phyloP scores from a whole-genome alignment of 2,113 vertebrate genomes.

The Bos indicus region DNA sequence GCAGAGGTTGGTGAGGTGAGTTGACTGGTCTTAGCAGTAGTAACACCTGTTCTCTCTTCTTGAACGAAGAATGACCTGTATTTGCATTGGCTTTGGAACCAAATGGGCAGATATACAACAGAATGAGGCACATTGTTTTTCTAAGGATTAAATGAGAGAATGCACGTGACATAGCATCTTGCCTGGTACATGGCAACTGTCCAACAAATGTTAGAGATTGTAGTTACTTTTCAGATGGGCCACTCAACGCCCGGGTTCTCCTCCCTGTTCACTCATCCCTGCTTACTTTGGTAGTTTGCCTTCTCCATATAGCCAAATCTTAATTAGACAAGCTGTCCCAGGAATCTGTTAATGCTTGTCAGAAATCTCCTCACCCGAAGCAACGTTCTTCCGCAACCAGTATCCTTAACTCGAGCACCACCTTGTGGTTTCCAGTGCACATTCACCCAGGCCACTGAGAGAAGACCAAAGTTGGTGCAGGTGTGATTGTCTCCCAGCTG shows the following conservation, averaged over 20 bases:
- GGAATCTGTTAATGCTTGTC: neutral
- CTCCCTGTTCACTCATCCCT: neutral
- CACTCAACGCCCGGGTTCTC: neutral
- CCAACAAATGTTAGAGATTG: neutral
- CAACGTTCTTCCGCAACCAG: neutral
- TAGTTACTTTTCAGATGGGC: slow-evolving; percentile 8
- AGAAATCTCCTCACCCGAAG: neutral
- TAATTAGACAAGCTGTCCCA: neutral
- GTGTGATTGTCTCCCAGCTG: neutral
- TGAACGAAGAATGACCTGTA: neutral
- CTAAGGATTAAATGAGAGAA: neutral
- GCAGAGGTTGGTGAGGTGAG: neutral
- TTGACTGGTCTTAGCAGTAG: neutral
- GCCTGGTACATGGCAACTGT: neutral
- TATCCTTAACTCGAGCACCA: slow-evolving; percentile 51
- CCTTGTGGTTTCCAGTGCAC: slow-evolving; percentile 41
- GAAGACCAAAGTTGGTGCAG: neutral
- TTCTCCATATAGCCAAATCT: neutral
- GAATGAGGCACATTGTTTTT: neutral
- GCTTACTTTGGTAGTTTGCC: neutral
- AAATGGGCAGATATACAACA: neutral
- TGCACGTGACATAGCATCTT: neutral
- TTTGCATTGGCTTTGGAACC: slow-evolving; percentile 1
- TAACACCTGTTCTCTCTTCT: neutral
- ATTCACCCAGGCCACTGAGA: neutral